Evolutionary conservation across 2,113 vertebrate species (phyloP).

Genomic region (Neomonachus schauinslandi): DNA sequence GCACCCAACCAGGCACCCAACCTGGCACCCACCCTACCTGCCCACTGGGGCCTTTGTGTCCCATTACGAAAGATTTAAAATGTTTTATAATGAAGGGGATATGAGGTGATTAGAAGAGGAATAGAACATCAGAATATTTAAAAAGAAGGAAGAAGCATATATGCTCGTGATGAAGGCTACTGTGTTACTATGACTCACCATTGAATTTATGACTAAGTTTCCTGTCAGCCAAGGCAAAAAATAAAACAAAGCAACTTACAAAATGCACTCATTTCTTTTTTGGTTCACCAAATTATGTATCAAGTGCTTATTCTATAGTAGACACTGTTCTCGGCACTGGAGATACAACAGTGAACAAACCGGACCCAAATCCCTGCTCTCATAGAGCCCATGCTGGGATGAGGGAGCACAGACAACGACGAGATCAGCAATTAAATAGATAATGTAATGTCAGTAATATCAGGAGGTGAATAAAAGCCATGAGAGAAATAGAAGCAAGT

Average conservation of each 20-base stretch:
- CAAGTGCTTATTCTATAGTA: background rate
- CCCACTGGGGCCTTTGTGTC: background rate
- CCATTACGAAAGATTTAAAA: background rate
- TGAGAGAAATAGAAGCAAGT: background rate
- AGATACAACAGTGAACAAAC: background rate
- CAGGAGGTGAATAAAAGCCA: background rate
- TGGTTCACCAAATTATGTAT: conserved; percentile 23
- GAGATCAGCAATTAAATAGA: background rate
- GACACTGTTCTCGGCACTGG: background rate
- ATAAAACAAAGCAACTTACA: background rate
- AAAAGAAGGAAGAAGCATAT: background rate
- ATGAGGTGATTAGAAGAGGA: background rate
- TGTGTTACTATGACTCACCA: background rate
- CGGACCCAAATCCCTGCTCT: background rate
- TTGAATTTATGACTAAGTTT: conserved; percentile 9
- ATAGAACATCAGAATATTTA: background rate
- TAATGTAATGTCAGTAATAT: background rate
- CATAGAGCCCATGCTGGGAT: background rate
- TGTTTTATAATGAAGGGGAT: background rate
- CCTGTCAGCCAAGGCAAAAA: background rate
- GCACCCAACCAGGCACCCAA: background rate
- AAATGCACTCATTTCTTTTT: conserved; percentile 24
- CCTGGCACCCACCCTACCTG: background rate
- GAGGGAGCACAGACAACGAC: background rate
- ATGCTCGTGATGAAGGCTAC: background rate